Base-by-base conservation (phyloP, 2,113 vertebrate genomes). In the Psephotus haematonotus region DNA sequence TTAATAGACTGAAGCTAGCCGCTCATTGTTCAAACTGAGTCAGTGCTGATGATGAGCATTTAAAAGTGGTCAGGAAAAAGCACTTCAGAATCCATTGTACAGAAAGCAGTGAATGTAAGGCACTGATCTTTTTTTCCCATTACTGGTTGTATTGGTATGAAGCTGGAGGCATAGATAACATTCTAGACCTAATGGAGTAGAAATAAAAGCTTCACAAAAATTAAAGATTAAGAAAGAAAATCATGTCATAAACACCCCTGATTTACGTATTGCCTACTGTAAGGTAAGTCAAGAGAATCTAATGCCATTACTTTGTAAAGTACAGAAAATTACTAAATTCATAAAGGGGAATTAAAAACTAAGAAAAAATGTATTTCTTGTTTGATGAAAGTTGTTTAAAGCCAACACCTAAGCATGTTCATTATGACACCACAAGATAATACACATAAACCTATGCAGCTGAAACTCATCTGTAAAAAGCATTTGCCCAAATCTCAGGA, bases 11-110 rank as follows among this genome's bases (percentile, higher is more conserved):
- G 88, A 95, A 95, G 55, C 63, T 67, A 91, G 62, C 20, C 16
- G 74, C 77, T 82, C 49, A 69, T 91, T 86, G 72, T 91, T 88
- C 89, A 91, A 91, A 89, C 28, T 74, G 68, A 95, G 70, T 91
- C 81, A 95, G 29, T 85, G 60, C 68, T 87, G 74, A 82, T 50
- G 85, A 62, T 82, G 68, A 94, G 43, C 55, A 39, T 85, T 94
- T 85, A 70, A 71, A 89, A 96, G 12, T 79, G 81, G 14, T 86
- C 52, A 76, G 57, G 69, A 90, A 28, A 93, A 92, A 90, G 71
- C 39, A 50, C 55, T 84, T 92, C 57, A 76, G 53, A 90, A 82
- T 67, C 35, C 28, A 41, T 70, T 75, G 52, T 69, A 78, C 15
- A 35, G 64, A 68, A 91, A 71, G 6, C 31, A 70, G n/a, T 52